phyloP scores from a whole-genome alignment of 2,113 vertebrate genomes.

The Alces alces region DNA sequence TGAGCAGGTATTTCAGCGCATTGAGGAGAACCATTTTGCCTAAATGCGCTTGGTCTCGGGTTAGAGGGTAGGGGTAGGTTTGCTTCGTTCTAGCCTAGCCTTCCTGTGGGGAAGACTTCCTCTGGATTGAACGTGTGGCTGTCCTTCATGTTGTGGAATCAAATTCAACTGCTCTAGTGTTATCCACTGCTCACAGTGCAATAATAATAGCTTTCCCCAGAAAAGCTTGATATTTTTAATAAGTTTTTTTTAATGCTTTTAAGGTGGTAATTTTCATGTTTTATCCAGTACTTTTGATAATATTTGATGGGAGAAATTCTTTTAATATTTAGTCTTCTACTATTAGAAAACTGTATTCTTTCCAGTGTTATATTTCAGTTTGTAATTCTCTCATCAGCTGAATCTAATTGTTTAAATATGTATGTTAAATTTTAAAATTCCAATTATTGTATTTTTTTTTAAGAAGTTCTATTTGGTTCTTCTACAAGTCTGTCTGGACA shows the following conservation, averaged over 20 bases:
- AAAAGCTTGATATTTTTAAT: background rate
- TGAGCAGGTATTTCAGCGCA: background rate
- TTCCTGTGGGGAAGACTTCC: background rate
- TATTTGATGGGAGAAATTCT: background rate
- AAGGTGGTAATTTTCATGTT: background rate
- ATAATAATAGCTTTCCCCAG: background rate
- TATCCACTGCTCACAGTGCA: background rate
- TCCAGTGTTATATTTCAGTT: background rate
- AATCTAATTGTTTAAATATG: background rate
- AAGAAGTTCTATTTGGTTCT: background rate
- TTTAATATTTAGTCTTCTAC: background rate
- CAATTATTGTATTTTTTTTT: background rate
- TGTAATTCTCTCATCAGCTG: background rate
- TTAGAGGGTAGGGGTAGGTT: background rate
- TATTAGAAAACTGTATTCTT: background rate
- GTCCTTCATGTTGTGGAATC: background rate
- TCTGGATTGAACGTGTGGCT: background rate
- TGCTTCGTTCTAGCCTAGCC: background rate
- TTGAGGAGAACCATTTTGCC: background rate
- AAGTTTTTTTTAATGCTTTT: background rate
- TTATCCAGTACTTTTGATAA: background rate
- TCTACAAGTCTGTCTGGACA: background rate
- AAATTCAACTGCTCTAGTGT: background rate
- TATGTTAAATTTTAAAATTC: background rate
- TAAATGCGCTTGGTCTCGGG: background rate